Conservation (phyloP, 1,140 invertebrate genomes). For the Neodiprion pinetum region DNA sequence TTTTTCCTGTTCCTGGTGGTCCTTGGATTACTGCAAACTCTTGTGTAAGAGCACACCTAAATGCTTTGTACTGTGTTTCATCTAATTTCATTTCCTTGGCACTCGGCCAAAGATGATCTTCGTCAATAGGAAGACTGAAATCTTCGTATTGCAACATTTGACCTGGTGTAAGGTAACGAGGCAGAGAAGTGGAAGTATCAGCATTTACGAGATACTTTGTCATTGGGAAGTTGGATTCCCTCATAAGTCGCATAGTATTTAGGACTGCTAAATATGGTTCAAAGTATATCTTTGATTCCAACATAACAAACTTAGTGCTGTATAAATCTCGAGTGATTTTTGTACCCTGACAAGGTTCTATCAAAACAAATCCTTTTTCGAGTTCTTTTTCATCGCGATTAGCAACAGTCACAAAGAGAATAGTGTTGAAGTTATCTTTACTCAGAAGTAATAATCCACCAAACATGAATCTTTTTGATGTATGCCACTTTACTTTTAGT, state of each 20-base stretch:
- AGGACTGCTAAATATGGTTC: conserved; percentile 73
- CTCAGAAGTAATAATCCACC: conserved; percentile 63
- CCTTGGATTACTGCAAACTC: conserved; percentile 74
- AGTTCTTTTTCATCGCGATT: conserved; percentile 40
- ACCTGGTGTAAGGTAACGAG: not conserved
- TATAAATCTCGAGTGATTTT: conserved; percentile 35
- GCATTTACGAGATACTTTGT: not conserved
- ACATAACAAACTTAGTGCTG: conserved; percentile 63
- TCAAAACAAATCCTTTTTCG: not conserved
- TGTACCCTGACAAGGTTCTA: not conserved
- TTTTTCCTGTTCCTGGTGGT: conserved; percentile 77
- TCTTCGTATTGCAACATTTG: not conserved
- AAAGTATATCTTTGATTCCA: conserved; percentile 73
- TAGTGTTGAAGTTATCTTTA: conserved; percentile 59
- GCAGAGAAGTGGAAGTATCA: not conserved
- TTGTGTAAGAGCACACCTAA: conserved; percentile 65
- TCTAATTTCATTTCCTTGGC: conserved; percentile 62
- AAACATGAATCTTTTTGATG: conserved; percentile 58
- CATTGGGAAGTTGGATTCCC: conserved; percentile 48
- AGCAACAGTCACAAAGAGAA: conserved; percentile 57
- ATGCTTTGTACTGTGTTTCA: conserved; percentile 67
- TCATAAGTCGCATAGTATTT: conserved; percentile 66
- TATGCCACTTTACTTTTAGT: conserved; percentile 33
- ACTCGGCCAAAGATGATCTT: not conserved
- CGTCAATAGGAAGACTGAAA: not conserved